Conservation (phyloP, 2,113 vertebrate genomes). For the Eudorcas thomsonii region DNA sequence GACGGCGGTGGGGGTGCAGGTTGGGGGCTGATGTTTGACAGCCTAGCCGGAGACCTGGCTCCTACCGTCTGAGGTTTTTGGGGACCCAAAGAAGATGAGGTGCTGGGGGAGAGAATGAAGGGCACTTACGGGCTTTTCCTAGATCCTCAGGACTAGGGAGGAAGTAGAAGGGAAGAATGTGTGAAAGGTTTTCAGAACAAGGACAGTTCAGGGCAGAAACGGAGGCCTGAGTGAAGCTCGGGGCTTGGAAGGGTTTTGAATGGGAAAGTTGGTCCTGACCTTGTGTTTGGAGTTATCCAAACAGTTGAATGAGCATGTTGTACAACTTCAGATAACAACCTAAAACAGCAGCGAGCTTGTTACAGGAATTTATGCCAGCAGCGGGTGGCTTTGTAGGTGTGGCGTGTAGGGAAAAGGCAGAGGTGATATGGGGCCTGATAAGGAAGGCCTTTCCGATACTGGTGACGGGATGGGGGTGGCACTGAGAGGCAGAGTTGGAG, state of each 20-base stretch:
- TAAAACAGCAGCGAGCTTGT: neutral
- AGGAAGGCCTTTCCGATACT: neutral
- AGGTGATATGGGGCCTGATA: no score
- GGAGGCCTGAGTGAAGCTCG: neutral
- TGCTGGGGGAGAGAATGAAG: neutral
- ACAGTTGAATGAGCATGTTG: neutral
- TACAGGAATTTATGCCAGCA: neutral
- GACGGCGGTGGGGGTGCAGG: fast-evolving
- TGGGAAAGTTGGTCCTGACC: neutral
- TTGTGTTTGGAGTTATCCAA: neutral
- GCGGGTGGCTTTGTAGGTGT: neutral
- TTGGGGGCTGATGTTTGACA: fast-evolving
- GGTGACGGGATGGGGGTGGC: fast-evolving
- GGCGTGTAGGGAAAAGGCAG: fast-evolving
- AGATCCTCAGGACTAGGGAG: fast-evolving
- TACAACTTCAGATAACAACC: neutral
- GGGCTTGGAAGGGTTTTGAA: neutral
- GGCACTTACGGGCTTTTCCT: fast-evolving
- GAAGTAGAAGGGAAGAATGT: neutral
- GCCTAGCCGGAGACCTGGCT: neutral
- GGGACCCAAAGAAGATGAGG: neutral
- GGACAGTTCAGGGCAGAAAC: neutral
- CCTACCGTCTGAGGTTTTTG: fast-evolving
- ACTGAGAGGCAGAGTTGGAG: neutral
- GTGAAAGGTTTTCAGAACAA: neutral